phyloP scores from a whole-genome alignment of 2,888 invertebrate genomes.

The Liopterus haemorrhoidalis region DNA sequence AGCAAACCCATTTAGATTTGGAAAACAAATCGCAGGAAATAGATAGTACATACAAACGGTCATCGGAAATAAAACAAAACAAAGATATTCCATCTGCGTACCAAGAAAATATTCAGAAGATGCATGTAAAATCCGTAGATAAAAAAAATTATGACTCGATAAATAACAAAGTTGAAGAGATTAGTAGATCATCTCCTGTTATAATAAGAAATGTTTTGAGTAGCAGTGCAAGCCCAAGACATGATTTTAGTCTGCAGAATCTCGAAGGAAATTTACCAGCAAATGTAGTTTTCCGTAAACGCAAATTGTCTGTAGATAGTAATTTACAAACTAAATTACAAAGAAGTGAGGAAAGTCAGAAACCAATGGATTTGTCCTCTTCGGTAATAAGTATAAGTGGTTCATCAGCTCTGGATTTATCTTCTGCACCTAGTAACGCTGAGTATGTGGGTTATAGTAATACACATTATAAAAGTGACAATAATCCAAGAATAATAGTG shows the following conservation, averaged over 20 bases:
- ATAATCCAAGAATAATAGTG: no score
- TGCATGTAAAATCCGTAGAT: conserved; percentile 3
- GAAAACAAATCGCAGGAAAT: conserved; percentile 10
- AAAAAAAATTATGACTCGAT: conserved; percentile 4
- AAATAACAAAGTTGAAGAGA: conserved; percentile 3
- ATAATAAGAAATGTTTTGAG: conserved; percentile 11
- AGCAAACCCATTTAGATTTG: conserved; percentile 40
- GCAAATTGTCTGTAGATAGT: conserved; percentile 16
- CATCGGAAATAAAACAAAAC: not conserved
- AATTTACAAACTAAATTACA: conserved; percentile 14
- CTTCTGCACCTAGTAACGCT: conserved; percentile 8
- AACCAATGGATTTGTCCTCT: conserved; percentile 14
- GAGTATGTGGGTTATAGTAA: no score
- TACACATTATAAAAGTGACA: no score
- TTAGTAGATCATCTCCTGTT: conserved; percentile 5
- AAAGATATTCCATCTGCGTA: conserved; percentile 44
- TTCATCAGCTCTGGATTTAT: conserved; percentile 13
- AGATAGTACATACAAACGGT: conserved; percentile 10
- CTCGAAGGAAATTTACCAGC: conserved; percentile 15
- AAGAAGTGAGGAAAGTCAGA: conserved; percentile 9
- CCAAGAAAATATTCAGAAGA: conserved; percentile 5
- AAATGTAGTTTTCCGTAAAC: conserved; percentile 18
- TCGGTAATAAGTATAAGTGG: not conserved
- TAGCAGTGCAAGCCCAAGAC: no score
- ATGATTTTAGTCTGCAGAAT: conserved; percentile 9